Base-by-base conservation (phyloP, 2,888 invertebrate species). In the Crioceris asparagi region DNA sequence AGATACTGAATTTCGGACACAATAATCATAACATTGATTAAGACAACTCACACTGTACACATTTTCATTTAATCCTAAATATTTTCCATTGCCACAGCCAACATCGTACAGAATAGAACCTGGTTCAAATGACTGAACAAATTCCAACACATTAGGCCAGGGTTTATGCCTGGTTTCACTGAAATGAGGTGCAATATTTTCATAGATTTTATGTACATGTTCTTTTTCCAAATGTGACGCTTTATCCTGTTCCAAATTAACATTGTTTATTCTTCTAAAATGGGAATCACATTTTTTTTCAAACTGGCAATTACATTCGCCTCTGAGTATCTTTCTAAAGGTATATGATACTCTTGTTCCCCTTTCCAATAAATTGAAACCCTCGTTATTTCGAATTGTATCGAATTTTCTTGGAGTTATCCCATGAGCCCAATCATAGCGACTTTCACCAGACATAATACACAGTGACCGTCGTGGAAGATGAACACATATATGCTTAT, bases 51-150 rank as follows among this genome's bases (percentile, higher is more conserved):
- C 82, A 68, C 79, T 75, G 48, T 72, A 65, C 34, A 79, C 67
- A 44, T 71, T 65, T 21, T 60, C 54, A 45, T 77, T 75, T 2
- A 65, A 57, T 35, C 76, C 72, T 37, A 98, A 72, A 64, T 98
- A 97, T 71, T 98, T 99, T 26, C 97, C 98, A 69, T 98, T 98
- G 7, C 98, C 98, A 63, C 96, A 94, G 4, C 98, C 98, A 23
- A 96, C 76, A 65, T 99, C 98, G 3, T 93, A 58, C 10, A 97
- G 59, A 7, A 92, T 58, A 1, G 83, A 75, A 1, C 84, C 86
- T 0, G 61, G 39, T 0, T 74, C 60, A 45, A 90, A 75, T 4
- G 66, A 67, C 11, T 72, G 62, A 17, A 92, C 66, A 66, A 97
- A 98, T 46, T 80, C 68, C 1, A 76, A 68, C 1, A 98, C 92